These are phyloP conservation scores for Myotis yumanensis DNA, from an alignment of 2,113 vertebrate species.

Conservation along the genomic window DNA sequence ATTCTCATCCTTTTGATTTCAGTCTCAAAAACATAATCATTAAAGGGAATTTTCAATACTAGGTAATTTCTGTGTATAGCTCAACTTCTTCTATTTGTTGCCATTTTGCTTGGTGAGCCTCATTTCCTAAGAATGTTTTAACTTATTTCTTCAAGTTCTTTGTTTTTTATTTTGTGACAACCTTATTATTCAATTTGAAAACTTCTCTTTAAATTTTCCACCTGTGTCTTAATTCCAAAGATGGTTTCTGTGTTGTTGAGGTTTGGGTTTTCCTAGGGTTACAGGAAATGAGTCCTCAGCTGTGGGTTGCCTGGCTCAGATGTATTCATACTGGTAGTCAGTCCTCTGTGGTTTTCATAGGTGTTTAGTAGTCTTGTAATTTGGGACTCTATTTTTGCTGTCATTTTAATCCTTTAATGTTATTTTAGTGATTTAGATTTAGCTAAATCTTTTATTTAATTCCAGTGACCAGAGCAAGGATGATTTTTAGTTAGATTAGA, in stretches of 20 bases:
- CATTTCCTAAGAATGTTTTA: constrained; percentile 69
- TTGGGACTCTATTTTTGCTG: background rate
- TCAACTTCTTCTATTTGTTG: constrained; percentile 13
- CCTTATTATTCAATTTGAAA: constrained; percentile 64
- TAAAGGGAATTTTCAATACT: constrained; percentile 64
- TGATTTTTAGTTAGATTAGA: background rate
- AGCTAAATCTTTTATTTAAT: constrained; percentile 27
- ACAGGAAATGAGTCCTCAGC: constrained; percentile 73
- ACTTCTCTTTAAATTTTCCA: constrained; percentile 70
- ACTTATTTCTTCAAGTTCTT: constrained; percentile 72
- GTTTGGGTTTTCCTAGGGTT: constrained; percentile 64
- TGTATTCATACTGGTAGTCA: background rate
- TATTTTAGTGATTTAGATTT: constrained; percentile 36
- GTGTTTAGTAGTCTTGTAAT: background rate
- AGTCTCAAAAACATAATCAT: background rate
- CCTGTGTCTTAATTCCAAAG: constrained; percentile 61
- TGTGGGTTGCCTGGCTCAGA: background rate
- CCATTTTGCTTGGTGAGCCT: background rate
- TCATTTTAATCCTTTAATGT: constrained; percentile 23
- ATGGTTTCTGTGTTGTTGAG: constrained; percentile 46
- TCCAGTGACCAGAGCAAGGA: background rate
- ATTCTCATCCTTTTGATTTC: constrained; percentile 43
- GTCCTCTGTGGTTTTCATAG: background rate
- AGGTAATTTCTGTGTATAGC: constrained; percentile 64
- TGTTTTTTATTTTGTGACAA: constrained; percentile 58